Conservation (phyloP, 2,797 vertebrate species). For the Myoxocephalus aenaeus region DNA sequence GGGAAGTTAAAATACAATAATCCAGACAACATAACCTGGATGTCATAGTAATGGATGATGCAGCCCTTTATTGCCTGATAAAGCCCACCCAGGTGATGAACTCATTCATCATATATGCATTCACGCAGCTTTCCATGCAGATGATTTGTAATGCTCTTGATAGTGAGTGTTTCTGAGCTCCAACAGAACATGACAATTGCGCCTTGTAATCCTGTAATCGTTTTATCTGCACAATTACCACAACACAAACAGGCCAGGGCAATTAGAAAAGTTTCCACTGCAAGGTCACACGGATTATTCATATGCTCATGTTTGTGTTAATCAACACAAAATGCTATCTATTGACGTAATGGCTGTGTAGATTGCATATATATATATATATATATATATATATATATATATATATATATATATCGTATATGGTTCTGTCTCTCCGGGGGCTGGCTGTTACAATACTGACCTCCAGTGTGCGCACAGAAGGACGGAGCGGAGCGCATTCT, state of each 20-base stretch:
- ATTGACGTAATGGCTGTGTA: neutral
- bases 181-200: conserved; percentile 28
- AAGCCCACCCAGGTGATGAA: conserved; percentile 3
- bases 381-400: no score
- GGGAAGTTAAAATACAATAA: conserved; percentile 7
- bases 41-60: conserved; percentile 10
- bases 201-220: conserved; percentile 46
- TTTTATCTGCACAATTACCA: conserved; percentile 49
- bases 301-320: neutral
- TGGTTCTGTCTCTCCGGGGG: conserved; percentile 33
- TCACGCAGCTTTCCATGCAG: neutral
- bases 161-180: neutral
- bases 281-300: conserved; percentile 21
- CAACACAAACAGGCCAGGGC: conserved; percentile 10
- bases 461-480: conserved; percentile 76
- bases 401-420: no score
- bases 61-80: conserved; percentile 5
- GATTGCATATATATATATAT: no score
- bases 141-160: conserved; percentile 8
- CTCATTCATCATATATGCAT: conserved; percentile 5
- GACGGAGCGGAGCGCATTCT: conserved; percentile 31
- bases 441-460: conserved; percentile 81
- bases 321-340: neutral
- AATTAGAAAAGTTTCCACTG: conserved; percentile 15
- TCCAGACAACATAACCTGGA: conserved; percentile 27